Conservation (phyloP, 2,888 invertebrate genomes). For the Cheilosia vulpina region DNA sequence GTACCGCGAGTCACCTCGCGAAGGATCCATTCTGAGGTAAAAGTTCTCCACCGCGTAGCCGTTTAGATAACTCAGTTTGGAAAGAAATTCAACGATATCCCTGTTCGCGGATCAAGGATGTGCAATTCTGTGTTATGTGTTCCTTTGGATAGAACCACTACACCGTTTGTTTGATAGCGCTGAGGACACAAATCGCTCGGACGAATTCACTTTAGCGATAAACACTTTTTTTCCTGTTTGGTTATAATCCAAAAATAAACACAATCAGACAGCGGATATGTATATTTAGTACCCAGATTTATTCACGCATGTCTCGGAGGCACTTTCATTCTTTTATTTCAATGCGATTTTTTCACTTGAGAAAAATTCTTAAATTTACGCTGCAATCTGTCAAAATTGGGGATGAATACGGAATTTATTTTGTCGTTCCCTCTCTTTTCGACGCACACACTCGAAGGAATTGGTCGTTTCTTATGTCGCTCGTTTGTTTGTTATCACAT, state of each 20-base stretch:
- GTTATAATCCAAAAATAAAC: conserved; percentile 78
- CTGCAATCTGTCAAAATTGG: conserved; percentile 68
- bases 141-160: conserved; percentile 13
- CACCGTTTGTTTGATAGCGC: conserved; percentile 23
- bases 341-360: conserved; percentile 33
- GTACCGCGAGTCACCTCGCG: conserved; percentile 95
- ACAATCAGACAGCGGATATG: conserved; percentile 62
- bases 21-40: conserved; percentile 90
- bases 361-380: conserved; percentile 26
- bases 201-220: conserved; percentile 16
- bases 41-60: conserved; percentile 83
- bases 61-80: conserved; percentile 76
- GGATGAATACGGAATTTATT: conserved; percentile 34
- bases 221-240: conserved; percentile 30
- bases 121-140: background rate
- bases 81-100: conserved; percentile 49
- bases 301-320: conserved; percentile 75
- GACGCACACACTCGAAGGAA: conserved; percentile 56
- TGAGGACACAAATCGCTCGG: conserved; percentile 27
- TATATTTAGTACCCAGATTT: conserved; percentile 63
- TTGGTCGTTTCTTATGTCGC: conserved; percentile 59
- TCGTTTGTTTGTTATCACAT: conserved; percentile 55
- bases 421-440: conserved; percentile 63
- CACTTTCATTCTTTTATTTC: conserved; percentile 42
- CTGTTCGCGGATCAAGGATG: conserved; percentile 20